A percentile compares a stretch with the other conserved stretches of the same genome.
These are phyloP conservation scores for Enteromius viviparus DNA, from an alignment of 2,797 vertebrate genomes.

Conservation along the genomic window DNA sequence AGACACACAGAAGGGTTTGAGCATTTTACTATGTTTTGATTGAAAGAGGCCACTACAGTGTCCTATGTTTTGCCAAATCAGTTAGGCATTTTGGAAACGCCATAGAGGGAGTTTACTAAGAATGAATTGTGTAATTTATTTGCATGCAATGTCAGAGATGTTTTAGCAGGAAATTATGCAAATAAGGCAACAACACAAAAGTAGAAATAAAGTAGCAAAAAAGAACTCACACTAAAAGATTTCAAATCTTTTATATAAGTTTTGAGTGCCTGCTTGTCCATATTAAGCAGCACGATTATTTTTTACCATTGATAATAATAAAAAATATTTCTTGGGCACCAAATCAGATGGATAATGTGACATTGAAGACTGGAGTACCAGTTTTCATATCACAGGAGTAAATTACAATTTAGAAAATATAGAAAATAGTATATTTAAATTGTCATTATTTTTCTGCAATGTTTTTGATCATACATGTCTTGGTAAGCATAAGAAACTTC, in stretches of 20 bases:
- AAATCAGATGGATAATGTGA: not conserved
- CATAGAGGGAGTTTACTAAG: not conserved
- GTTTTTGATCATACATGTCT: not conserved
- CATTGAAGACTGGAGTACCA: not conserved
- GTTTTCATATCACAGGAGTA: not conserved
- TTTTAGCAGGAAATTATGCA: constrained; percentile 1
- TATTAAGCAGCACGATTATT: not conserved
- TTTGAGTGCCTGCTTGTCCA: not conserved
- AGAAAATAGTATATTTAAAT: not conserved
- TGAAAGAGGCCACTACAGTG: constrained; percentile 8
- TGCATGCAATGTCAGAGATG: not conserved
- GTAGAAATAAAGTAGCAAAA: no score
- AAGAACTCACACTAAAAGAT: no score
- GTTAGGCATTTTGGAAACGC: constrained; percentile 15
- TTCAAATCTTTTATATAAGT: not conserved
- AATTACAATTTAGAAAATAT: no score
- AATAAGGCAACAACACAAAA: not conserved
- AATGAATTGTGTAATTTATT: not conserved
- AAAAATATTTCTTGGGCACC: not conserved
- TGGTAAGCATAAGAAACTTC: not conserved
- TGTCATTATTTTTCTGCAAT: constrained; percentile 6
- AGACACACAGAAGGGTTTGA: constrained; percentile 24
- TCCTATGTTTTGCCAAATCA: constrained; percentile 25
- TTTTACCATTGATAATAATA: not conserved
- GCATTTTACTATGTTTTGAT: constrained; percentile 8